Conservation (phyloP, 2,888 invertebrate genomes). For the Lissonota sp. region DNA sequence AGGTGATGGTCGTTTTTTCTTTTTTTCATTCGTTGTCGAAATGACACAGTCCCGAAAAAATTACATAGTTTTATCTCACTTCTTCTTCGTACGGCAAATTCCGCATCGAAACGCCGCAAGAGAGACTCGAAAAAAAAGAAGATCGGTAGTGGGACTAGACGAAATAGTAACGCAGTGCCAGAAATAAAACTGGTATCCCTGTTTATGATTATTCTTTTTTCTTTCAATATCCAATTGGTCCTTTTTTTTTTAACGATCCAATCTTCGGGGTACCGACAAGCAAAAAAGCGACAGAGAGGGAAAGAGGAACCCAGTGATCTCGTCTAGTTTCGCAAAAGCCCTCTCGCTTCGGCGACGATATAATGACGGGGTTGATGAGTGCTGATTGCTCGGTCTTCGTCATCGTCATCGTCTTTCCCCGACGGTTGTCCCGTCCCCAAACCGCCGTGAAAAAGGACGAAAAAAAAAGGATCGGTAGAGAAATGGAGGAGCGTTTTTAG, state of each 20-base stretch:
- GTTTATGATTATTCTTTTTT: constrained; percentile 39
- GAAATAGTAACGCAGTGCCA: constrained; percentile 41
- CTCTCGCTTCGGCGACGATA: constrained; percentile 45
- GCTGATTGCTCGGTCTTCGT: constrained; percentile 58
- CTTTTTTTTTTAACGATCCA: constrained; percentile 43
- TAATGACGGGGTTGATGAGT: constrained; percentile 60
- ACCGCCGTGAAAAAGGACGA: constrained; percentile 1
- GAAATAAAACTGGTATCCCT: constrained; percentile 50
- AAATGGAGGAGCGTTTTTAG: constrained; percentile 26
- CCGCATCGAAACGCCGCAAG: neutral
- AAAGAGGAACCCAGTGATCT: constrained; percentile 48
- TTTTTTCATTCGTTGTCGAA: constrained; percentile 66
- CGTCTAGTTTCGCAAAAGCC: constrained; percentile 57
- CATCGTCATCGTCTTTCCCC: constrained; percentile 26
- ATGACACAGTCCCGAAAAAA: constrained; percentile 79
- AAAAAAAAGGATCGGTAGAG: constrained; percentile 26
- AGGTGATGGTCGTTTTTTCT: constrained; percentile 60
- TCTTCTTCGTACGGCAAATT: constrained; percentile 33
- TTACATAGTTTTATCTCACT: constrained; percentile 73
- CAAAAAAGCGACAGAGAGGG: neutral
- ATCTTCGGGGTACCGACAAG: constrained; percentile 37
- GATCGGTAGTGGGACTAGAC: constrained; percentile 40
- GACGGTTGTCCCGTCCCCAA: constrained; percentile 7
- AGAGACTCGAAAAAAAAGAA: constrained; percentile 1
- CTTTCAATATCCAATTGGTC: constrained; percentile 21